A percentile compares a stretch with the other conserved stretches of the same genome.
These are phyloP conservation scores for Gonioctena quinquepunctata DNA, from an alignment of 1,140 invertebrate species.

Conservation along the genomic window DNA sequence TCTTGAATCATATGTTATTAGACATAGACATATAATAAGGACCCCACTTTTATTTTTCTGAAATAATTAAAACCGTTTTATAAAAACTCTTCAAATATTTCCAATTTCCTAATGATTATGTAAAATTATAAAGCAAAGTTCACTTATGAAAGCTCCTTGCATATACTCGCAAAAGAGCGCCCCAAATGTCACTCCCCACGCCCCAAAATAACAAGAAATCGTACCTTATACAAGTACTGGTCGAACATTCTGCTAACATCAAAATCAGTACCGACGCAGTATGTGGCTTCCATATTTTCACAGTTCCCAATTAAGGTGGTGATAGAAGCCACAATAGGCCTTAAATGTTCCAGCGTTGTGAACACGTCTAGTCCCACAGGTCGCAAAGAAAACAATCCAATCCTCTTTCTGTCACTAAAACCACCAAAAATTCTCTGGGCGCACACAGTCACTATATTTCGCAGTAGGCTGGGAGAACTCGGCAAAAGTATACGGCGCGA, in stretches of 20 bases:
- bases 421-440: neutral
- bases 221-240: slow-evolving; percentile 70
- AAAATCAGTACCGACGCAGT: slow-evolving; percentile 66
- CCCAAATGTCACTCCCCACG: no score
- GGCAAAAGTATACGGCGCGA: neutral
- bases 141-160: no score
- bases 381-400: slow-evolving; percentile 24
- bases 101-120: no score
- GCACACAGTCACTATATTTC: slow-evolving; percentile 18
- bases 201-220: no score
- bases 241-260: slow-evolving; percentile 71
- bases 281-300: slow-evolving; percentile 67
- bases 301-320: slow-evolving; percentile 55
- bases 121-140: no score
- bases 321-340: slow-evolving; percentile 56
- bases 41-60: no score
- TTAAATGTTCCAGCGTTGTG: slow-evolving; percentile 57
- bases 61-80: no score
- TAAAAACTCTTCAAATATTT: no score
- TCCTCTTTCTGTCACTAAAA: slow-evolving; percentile 6
- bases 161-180: no score
- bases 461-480: neutral
- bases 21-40: no score
- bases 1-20: no score
- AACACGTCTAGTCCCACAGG: slow-evolving; percentile 29